A percentile compares a stretch with the other conserved stretches of the same genome.
Evolutionary conservation across 2,888 invertebrate species (phyloP).

Genomic region (Pollenia griseotomentosa): DNA sequence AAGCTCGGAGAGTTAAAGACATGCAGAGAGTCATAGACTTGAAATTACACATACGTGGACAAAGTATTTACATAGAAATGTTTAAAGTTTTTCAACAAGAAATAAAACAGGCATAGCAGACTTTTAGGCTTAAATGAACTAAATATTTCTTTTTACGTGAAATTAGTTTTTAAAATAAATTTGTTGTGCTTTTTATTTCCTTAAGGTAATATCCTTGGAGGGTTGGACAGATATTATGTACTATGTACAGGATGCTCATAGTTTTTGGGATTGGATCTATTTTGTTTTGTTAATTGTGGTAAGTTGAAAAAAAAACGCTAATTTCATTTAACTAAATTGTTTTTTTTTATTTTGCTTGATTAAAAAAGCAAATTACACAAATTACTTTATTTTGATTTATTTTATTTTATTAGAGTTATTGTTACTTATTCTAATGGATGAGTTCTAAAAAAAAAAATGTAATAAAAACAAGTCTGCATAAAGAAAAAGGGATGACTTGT

Average conservation of each 20-base stretch:
- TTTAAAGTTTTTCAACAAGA: constrained; percentile 32
- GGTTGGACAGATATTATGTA: constrained; percentile 99
- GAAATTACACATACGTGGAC: constrained; percentile 14
- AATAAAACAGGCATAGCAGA: constrained; percentile 23
- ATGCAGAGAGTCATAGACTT: background rate
- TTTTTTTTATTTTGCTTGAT: background rate
- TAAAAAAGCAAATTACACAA: background rate
- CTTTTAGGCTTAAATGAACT: constrained; percentile 14
- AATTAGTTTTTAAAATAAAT: background rate
- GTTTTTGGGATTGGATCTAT: constrained; percentile 99
- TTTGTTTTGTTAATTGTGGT: constrained; percentile 99
- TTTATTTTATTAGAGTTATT: constrained; percentile 23
- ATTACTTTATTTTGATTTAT: constrained; percentile 29
- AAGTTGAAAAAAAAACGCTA: constrained; percentile 84
- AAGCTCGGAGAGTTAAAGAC: background rate
- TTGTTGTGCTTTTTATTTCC: constrained; percentile 76
- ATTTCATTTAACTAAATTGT: constrained; percentile 10
- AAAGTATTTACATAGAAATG: constrained; percentile 51
- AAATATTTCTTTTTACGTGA: background rate
- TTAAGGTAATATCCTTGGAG: constrained; percentile 98
- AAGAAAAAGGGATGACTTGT: constrained; percentile 40
- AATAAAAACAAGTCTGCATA: constrained; percentile 30
- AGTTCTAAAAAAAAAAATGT: background rate
- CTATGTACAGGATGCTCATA: constrained; percentile 99
- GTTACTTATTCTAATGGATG: constrained; percentile 23